phyloP scores from a whole-genome alignment of 1,140 invertebrate species.

The Drosophila neocordata region DNA sequence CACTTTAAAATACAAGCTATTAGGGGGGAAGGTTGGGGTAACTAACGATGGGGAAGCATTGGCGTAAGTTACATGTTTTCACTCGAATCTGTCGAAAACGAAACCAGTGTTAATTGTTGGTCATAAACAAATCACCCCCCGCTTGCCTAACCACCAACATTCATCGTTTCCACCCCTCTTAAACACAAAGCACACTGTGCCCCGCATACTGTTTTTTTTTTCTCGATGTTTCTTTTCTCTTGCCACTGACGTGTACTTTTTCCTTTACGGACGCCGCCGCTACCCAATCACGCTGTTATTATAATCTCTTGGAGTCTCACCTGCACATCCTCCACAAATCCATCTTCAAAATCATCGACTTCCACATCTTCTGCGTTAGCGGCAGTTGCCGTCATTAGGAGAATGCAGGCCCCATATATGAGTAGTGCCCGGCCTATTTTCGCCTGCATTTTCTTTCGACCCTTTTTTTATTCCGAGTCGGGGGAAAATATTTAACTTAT shows the following conservation, averaged over 20 bases:
- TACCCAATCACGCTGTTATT: too few relatives aligned
- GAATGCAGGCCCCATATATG: constrained; percentile 38
- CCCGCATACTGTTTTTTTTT: constrained; percentile 6
- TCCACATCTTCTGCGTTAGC: constrained; percentile 30
- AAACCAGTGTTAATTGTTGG: constrained; percentile 42
- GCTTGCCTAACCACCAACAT: constrained; percentile 10
- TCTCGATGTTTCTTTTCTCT: constrained; percentile 39
- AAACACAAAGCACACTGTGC: background rate
- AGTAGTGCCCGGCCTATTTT: constrained; percentile 60
- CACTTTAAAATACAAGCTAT: constrained; percentile 15
- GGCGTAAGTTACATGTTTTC: constrained; percentile 41
- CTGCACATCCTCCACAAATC: constrained; percentile 75
- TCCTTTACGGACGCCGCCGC: constrained; percentile 9
- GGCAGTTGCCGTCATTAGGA: constrained; percentile 25
- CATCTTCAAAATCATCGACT: constrained; percentile 71
- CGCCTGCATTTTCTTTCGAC: constrained; percentile 51
- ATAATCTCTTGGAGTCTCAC: constrained; percentile 39
- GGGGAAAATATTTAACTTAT: constrained; percentile 17
- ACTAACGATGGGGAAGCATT: constrained; percentile 19
- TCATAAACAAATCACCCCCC: constrained; percentile 31
- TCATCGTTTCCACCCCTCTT: constrained; percentile 12
- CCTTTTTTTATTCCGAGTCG: constrained; percentile 26
- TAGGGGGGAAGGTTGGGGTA: constrained; percentile 1
- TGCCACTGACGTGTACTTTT: constrained; percentile 76
- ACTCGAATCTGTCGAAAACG: constrained; percentile 3